A percentile compares a stretch with the other conserved stretches of the same genome.
Evolutionary conservation across 1,140 invertebrate species (phyloP).

Genomic region (Penaeus vannamei): DNA sequence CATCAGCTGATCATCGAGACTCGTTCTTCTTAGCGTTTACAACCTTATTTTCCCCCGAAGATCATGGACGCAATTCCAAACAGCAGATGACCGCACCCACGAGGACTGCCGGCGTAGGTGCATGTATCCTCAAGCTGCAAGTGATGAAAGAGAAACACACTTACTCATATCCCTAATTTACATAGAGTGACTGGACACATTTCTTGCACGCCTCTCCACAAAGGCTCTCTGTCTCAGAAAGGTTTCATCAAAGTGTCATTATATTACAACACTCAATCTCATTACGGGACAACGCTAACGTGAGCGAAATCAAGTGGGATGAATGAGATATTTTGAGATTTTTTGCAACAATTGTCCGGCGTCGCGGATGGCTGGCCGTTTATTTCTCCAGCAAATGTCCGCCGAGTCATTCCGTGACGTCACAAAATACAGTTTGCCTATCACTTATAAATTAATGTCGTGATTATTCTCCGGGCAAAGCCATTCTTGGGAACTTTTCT

Average conservation of each 20-base stretch:
- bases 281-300: slow-evolving; percentile 30
- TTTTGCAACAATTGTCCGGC: slow-evolving; percentile 33
- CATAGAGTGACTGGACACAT: slow-evolving; percentile 53
- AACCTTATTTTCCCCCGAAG: no score
- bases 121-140: neutral
- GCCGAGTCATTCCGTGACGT: slow-evolving; percentile 24
- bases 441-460: no score
- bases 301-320: slow-evolving; percentile 46
- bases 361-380: neutral
- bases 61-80: no score
- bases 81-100: no score
- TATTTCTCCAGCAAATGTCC: slow-evolving; percentile 2
- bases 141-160: slow-evolving; percentile 21
- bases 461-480: no score
- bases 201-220: slow-evolving; percentile 51
- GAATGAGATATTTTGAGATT: slow-evolving; percentile 46
- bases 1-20: no score
- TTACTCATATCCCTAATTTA: slow-evolving; percentile 53
- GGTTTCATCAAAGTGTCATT: slow-evolving; percentile 38
- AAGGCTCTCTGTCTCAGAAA: slow-evolving; percentile 17
- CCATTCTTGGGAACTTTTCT: no score
- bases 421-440: neutral
- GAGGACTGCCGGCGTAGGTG: no score
- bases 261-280: slow-evolving; percentile 45
- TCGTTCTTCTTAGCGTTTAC: no score